Base-by-base conservation (phyloP, 2,888 invertebrate genomes). In the Tetranychus truncatus region DNA sequence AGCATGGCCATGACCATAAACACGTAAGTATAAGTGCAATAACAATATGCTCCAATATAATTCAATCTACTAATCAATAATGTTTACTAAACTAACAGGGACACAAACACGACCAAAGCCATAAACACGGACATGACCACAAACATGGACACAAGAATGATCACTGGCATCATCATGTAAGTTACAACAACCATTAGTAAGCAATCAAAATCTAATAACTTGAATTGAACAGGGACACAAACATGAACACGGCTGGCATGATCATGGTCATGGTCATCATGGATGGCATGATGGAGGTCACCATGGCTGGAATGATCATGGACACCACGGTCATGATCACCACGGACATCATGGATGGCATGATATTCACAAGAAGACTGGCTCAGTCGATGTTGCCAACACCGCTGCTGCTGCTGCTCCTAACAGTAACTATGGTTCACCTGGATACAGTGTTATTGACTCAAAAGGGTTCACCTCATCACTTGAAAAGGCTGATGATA, bases 331-430 rank as follows among this genome's bases (percentile, higher is more conserved):
- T 55, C 55, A 24, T 3, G 69, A 15, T 55, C 55, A 55, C 15
- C 34, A 24, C 11, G 34, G 55, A 55, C 55, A 55, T 2, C 55
- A 55, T 11, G 34, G 21, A 15, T 69, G 69, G 21, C 69, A 24
- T 24, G 34, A 69, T 24, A 24, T 20, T n/a, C 69, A 69, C 69
- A 69, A 69, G 55, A 55, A 55, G 55, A 15, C 9, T 55, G 55
- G 55, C 9, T 55, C 55, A 9, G 15, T 55, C 15, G 9, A 76
- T 44, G 78, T 78, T 24, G 77, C 76, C 9, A 78, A 75, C n/a
- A 79, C 76, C 9, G 79, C 76, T 65, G 11, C 55, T 55, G 55
- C 15, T 55, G 55, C 55, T 55, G 55, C 55, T 55, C 15, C 55
- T 55, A 15, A 15, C 15, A 55, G 55, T 7, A 15, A 9, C 7